phyloP scores from a whole-genome alignment of 2,797 vertebrate species.

The Babyrousa celebensis region DNA sequence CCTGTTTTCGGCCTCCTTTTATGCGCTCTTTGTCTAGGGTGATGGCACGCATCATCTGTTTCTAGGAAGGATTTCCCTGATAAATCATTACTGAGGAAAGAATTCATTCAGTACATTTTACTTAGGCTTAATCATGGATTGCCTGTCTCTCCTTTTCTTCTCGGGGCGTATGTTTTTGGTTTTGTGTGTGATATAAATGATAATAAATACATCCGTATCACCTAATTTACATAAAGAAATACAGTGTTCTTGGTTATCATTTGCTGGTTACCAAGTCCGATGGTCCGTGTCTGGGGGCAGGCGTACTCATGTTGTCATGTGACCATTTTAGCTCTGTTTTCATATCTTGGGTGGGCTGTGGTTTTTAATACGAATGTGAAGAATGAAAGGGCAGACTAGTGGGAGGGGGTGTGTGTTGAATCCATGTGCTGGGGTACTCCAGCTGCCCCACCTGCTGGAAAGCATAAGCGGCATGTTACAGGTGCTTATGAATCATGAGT shows the following conservation, averaged over 20 bases:
- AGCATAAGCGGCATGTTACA: not conserved
- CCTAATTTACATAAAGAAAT: not conserved
- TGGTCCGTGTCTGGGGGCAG: not conserved
- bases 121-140: not conserved
- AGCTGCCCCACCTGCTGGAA: not conserved
- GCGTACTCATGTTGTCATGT: not conserved
- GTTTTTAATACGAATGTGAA: too few species aligned
- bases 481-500: not conserved
- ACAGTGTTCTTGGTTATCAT: not conserved
- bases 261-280: not conserved
- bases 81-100: conserved; percentile 16
- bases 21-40: conserved; percentile 43
- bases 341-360: not conserved
- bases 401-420: not conserved
- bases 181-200: not conserved
- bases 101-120: conserved; percentile 31
- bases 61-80: conserved; percentile 24
- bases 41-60: conserved; percentile 32
- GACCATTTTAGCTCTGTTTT: not conserved
- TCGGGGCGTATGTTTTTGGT: not conserved
- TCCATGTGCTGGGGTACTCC: not conserved
- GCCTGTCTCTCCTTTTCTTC: not conserved
- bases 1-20: not conserved
- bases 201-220: not conserved
- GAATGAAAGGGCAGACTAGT: not conserved